Conservation (phyloP, 2,888 invertebrate genomes). For the Petrophora chlorosata region DNA sequence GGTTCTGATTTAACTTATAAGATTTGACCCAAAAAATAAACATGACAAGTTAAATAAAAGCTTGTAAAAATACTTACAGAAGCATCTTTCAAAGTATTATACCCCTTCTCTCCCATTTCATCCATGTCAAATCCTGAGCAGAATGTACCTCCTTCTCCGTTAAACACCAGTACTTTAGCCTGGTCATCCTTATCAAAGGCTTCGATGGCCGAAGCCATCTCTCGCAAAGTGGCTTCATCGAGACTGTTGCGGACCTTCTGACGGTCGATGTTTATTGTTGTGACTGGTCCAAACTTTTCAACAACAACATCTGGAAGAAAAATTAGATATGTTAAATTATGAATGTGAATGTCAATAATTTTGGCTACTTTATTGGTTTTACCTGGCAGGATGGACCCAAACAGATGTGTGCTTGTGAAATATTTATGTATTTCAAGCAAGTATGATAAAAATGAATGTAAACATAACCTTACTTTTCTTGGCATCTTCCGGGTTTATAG, state of each 20-base stretch:
- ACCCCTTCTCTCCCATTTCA: conserved; percentile 85
- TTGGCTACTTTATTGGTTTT: no score
- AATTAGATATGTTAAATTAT: no score
- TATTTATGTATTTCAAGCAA: no score
- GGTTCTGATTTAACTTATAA: no score
- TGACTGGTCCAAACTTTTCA: conserved; percentile 86
- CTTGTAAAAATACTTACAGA: conserved; percentile 53
- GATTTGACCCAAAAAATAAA: neutral
- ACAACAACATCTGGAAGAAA: conserved; percentile 78
- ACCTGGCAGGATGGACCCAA: no score
- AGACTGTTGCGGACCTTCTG: conserved; percentile 93
- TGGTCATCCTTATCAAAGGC: conserved; percentile 91
- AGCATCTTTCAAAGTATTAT: conserved; percentile 65
- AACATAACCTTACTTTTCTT: conserved; percentile 67
- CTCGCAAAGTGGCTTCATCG: conserved; percentile 86
- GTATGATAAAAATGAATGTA: conserved; percentile 19
- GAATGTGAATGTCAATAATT: no score
- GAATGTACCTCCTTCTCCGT: conserved; percentile 97
- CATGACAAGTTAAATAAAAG: neutral
- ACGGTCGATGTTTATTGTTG: conserved; percentile 94
- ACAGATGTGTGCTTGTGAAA: no score
- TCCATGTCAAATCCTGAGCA: conserved; percentile 96
- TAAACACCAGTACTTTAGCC: conserved; percentile 89
- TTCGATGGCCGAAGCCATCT: conserved; percentile 88
- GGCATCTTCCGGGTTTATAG: conserved; percentile 62